phyloP scores from a whole-genome alignment of 2,888 invertebrate genomes.

The Drosophila sordidula region DNA sequence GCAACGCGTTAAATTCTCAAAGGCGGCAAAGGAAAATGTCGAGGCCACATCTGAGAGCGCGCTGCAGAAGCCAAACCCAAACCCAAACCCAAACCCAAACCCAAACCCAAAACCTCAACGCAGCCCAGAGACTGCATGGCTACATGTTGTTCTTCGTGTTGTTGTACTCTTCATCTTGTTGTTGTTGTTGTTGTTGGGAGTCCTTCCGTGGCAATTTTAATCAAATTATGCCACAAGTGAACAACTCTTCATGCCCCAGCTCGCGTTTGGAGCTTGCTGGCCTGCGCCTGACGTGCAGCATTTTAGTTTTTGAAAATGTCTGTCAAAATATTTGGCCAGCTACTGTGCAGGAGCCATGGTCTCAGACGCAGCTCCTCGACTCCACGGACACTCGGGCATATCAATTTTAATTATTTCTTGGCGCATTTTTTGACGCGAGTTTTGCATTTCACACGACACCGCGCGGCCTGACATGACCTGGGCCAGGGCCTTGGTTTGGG shows the following conservation, averaged over 20 bases:
- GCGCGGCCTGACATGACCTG: slow-evolving; percentile 18
- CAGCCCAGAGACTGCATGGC: slow-evolving; percentile 5
- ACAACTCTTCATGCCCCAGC: slow-evolving; percentile 33
- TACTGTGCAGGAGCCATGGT: slow-evolving; percentile 19
- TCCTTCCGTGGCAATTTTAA: slow-evolving; percentile 63
- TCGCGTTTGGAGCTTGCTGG: slow-evolving; percentile 3
- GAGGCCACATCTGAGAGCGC: slow-evolving; percentile 17
- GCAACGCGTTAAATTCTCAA: slow-evolving; percentile 51
- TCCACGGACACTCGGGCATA: slow-evolving; percentile 37
- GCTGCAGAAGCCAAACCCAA: slow-evolving; percentile 9
- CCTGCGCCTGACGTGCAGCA: slow-evolving; percentile 55
- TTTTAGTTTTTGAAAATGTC: slow-evolving; percentile 66
- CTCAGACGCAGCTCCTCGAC: background rate
- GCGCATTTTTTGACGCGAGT: slow-evolving; percentile 62
- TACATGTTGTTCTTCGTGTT: background rate
- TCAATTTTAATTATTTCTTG: slow-evolving; percentile 78
- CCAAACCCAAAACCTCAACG: background rate
- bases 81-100: slow-evolving; percentile 1
- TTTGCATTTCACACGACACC: slow-evolving; percentile 67
- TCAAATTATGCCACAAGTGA: slow-evolving; percentile 69
- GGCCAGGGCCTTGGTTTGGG: background rate
- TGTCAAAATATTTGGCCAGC: slow-evolving; percentile 62
- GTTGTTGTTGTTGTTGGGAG: slow-evolving; percentile 30
- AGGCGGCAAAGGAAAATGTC: slow-evolving; percentile 42
- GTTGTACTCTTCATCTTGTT: background rate